Percentiles rank a stretch among this genome's conserved stretches.
Evolutionary conservation across 2,113 vertebrate species (phyloP).

Genomic region (Sturnus vulgaris): DNA sequence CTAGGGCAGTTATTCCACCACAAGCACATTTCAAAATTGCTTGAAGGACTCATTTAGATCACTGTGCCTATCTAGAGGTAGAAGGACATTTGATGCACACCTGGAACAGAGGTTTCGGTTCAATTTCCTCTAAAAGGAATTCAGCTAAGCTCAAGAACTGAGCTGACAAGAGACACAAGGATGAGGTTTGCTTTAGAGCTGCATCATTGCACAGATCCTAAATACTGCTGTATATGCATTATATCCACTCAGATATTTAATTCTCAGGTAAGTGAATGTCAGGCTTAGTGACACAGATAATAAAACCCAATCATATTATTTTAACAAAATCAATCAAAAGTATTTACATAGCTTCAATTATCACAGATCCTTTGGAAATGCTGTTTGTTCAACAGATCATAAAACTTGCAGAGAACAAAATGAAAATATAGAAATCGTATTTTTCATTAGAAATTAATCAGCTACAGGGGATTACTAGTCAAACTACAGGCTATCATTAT

Average conservation of each 20-base stretch:
- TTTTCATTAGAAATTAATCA: conserved; percentile 51
- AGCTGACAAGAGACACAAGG: neutral
- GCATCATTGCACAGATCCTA: neutral
- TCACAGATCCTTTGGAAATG: neutral
- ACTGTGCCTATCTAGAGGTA: neutral
- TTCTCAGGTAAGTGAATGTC: neutral
- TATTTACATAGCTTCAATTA: conserved; percentile 8
- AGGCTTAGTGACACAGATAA: neutral
- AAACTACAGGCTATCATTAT: conserved; percentile 4
- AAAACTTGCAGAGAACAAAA: neutral
- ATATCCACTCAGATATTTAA: neutral
- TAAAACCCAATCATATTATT: neutral
- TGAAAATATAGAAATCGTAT: neutral
- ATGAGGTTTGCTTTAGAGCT: neutral
- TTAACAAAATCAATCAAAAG: neutral
- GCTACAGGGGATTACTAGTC: conserved; percentile 11
- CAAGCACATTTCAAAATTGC: neutral
- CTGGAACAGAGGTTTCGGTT: neutral
- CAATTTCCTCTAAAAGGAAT: neutral
- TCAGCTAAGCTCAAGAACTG: neutral
- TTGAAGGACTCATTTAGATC: neutral
- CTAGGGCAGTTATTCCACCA: neutral
- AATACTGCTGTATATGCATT: neutral
- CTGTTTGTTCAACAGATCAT: neutral
- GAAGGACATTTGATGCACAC: neutral